These are phyloP conservation scores for Melanostoma mellinum DNA, from an alignment of 2,888 invertebrate species.

Conservation along the genomic window DNA sequence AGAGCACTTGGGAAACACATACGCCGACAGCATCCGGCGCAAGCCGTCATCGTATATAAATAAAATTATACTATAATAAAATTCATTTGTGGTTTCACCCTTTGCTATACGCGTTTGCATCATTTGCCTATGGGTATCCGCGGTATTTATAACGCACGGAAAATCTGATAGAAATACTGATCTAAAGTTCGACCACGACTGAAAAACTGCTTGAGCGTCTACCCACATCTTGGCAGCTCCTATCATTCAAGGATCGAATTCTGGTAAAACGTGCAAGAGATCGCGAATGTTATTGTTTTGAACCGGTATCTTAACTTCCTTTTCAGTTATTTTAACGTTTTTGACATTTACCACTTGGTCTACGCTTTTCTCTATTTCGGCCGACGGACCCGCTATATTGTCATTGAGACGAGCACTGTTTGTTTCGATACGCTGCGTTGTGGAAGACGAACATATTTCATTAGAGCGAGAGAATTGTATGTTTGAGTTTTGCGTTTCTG, in stretches of 20 bases:
- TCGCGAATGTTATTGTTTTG: conserved; percentile 23
- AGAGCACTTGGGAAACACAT: neutral
- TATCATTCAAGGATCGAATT: conserved; percentile 49
- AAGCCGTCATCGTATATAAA: conserved; percentile 42
- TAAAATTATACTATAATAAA: conserved; percentile 54
- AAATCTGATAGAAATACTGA: conserved; percentile 48
- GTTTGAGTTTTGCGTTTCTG: no score
- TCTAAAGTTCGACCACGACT: conserved; percentile 39
- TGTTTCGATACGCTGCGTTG: no score
- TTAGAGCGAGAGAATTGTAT: no score
- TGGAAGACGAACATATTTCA: no score
- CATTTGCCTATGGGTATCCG: conserved; percentile 57
- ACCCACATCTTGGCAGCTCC: conserved; percentile 58
- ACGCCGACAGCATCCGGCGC: conserved; percentile 12
- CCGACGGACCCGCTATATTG: neutral
- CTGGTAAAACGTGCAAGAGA: conserved; percentile 37
- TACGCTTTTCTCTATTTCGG: no score
- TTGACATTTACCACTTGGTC: no score
- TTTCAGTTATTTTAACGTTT: no score
- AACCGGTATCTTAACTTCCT: no score
- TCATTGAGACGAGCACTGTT: neutral
- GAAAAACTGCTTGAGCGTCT: conserved; percentile 54
- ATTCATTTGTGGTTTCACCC: conserved; percentile 36
- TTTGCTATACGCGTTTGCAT: conserved; percentile 44
- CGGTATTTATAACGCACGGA: conserved; percentile 47